Evolutionary conservation across 1,140 invertebrate species (phyloP).

Genomic region (Callitettix versicolor): DNA sequence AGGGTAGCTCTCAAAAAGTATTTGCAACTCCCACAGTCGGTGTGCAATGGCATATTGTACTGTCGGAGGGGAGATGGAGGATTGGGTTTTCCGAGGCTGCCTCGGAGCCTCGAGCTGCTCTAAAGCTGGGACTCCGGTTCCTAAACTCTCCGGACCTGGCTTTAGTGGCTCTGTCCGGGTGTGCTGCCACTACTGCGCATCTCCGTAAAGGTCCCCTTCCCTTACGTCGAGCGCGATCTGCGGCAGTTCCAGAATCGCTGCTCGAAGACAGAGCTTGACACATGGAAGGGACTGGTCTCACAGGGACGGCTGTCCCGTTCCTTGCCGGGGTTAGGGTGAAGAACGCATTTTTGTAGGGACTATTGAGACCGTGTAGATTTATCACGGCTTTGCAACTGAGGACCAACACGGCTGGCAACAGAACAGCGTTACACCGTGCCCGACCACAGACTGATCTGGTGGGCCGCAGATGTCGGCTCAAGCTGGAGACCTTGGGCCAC

Average conservation of each 20-base stretch:
- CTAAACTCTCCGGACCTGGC: background rate
- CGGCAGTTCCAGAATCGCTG: background rate
- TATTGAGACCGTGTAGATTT: background rate
- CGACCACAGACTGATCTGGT: background rate
- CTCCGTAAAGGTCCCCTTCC: background rate
- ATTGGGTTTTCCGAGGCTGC: background rate
- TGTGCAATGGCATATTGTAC: no score
- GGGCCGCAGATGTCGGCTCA: background rate
- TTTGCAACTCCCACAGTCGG: no score
- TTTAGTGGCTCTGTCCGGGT: background rate
- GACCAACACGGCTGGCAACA: background rate
- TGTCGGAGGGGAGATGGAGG: no score
- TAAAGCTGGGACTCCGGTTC: background rate
- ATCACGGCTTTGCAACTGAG: background rate
- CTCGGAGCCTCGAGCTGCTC: background rate
- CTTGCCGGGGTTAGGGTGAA: background rate
- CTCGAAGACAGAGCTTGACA: background rate
- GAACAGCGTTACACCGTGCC: background rate
- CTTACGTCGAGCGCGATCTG: background rate
- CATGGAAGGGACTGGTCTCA: background rate
- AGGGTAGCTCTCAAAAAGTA: no score
- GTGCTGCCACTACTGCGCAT: background rate
- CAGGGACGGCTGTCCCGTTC: background rate
- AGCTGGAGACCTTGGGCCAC: slow-evolving; percentile 20
- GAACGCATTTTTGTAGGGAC: slow-evolving; percentile 1